These are phyloP conservation scores for Chlorospingus semifuscus DNA, from an alignment of 2,797 vertebrate genomes.

Conservation along the genomic window DNA sequence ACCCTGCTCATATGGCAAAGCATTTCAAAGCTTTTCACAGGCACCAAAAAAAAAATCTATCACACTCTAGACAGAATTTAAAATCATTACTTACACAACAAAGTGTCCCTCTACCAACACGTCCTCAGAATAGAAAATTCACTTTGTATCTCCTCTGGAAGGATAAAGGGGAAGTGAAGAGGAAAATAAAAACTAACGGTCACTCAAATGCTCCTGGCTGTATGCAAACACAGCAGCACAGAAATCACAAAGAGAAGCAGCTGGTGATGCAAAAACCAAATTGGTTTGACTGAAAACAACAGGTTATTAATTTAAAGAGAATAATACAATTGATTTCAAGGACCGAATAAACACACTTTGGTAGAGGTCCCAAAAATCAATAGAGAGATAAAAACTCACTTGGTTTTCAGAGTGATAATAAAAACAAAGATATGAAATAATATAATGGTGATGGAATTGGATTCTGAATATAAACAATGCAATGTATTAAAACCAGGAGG, in stretches of 20 bases:
- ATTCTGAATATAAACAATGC: neutral
- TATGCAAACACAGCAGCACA: conserved; percentile 33
- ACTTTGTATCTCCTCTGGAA: neutral
- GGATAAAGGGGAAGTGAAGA: conserved; percentile 44
- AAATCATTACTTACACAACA: conserved; percentile 1
- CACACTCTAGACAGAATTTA: neutral
- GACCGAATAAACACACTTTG: neutral
- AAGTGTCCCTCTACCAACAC: neutral
- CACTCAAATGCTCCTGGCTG: neutral
- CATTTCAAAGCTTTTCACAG: neutral
- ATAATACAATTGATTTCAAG: neutral
- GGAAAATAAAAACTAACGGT: conserved; percentile 11
- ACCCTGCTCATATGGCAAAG: neutral
- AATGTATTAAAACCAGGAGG: neutral
- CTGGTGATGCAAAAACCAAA: neutral
- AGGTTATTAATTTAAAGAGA: neutral
- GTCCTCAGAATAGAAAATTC: neutral
- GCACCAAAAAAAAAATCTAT: neutral
- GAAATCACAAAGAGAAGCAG: neutral
- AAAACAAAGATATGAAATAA: neutral
- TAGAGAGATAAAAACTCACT: neutral
- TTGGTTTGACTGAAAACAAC: neutral
- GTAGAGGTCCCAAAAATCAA: neutral
- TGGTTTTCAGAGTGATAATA: neutral
- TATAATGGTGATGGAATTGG: neutral